Conservation (phyloP, 2,888 invertebrate species). For the Ischnus inquisitorius region DNA sequence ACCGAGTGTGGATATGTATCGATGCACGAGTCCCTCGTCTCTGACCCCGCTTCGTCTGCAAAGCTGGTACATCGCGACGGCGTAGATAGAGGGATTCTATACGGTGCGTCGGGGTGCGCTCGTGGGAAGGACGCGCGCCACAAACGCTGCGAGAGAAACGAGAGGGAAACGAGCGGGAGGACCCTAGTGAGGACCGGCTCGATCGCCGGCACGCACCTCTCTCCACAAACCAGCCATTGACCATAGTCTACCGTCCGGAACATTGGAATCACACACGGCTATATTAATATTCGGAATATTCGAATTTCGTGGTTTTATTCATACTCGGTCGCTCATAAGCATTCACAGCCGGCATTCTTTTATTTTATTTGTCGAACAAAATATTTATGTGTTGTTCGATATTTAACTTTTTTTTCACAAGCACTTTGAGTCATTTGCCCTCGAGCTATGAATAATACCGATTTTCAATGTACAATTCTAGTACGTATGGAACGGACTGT, state of each 20-base stretch:
- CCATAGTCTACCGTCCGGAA: background rate
- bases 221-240: background rate
- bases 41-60: conserved; percentile 33
- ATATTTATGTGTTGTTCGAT: too few relatives aligned
- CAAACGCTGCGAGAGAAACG: conserved; percentile 47
- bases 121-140: conserved; percentile 48
- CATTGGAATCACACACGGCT: background rate
- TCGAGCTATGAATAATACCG: too few relatives aligned
- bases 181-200: conserved; percentile 55
- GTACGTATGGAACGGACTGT: too few relatives aligned
- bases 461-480: too few relatives aligned
- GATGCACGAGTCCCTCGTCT: conserved; percentile 52
- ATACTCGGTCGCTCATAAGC: too few relatives aligned
- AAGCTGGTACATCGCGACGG: conserved; percentile 41
- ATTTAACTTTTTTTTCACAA: too few relatives aligned
- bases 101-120: conserved; percentile 50
- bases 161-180: conserved; percentile 57
- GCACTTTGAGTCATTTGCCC: too few relatives aligned
- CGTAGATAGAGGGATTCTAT: conserved; percentile 59
- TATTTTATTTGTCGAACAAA: background rate
- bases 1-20: conserved; percentile 58
- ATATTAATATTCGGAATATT: background rate
- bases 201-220: conserved; percentile 46
- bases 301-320: background rate
- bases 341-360: background rate